Percentiles rank a stretch among this genome's conserved stretches.
Evolutionary conservation across 2,113 vertebrate species (phyloP).

Genomic region (Lophotis ruficrista): DNA sequence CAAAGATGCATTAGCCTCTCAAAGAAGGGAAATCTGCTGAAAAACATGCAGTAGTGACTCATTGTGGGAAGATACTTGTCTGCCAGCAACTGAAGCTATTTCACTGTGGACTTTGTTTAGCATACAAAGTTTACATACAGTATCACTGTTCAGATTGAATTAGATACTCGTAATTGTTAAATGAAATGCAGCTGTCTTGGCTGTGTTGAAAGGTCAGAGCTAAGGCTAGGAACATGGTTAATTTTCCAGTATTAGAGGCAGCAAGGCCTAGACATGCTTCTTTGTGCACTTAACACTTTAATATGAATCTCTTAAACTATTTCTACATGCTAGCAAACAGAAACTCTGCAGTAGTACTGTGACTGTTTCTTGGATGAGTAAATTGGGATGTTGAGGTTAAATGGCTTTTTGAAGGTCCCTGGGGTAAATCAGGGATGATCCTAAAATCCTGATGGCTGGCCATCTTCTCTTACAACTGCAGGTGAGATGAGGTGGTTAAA

Average conservation of each 20-base stretch:
- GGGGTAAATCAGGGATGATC: background rate
- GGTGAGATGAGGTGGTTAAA: background rate
- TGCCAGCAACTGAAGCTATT: background rate
- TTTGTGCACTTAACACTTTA: background rate
- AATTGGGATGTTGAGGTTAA: background rate
- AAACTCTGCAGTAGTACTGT: background rate
- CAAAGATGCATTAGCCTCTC: background rate
- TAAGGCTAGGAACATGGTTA: background rate
- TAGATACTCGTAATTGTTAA: background rate
- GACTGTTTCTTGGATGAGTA: background rate
- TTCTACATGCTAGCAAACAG: background rate
- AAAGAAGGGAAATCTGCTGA: background rate
- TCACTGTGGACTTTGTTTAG: background rate
- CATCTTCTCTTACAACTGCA: accelerated
- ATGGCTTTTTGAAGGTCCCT: background rate
- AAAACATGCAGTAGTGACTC: background rate
- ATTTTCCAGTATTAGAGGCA: background rate
- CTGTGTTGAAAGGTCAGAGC: background rate
- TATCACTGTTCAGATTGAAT: background rate
- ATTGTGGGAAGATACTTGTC: background rate
- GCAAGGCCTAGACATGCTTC: background rate
- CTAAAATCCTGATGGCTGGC: background rate
- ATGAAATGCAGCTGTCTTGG: background rate
- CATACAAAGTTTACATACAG: background rate
- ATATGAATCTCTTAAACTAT: background rate